phyloP scores from a whole-genome alignment of 2,113 vertebrate genomes.

The Phainopepla nitens region DNA sequence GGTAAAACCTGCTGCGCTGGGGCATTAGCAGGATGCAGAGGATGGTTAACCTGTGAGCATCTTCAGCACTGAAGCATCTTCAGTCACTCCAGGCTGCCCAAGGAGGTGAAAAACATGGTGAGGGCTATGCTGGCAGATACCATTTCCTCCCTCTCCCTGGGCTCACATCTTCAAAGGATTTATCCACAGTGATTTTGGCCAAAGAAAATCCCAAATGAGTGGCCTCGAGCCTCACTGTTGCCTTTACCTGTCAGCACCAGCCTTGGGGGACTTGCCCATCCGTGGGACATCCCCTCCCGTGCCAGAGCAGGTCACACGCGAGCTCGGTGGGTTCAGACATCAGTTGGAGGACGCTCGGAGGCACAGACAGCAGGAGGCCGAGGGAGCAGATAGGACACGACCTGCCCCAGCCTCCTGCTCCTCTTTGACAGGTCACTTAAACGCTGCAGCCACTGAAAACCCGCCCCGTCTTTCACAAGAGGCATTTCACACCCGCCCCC shows the following conservation, averaged over 20 bases:
- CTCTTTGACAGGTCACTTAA: not conserved
- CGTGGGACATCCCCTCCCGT: not conserved
- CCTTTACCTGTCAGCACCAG: not conserved
- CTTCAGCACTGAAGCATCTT: not conserved
- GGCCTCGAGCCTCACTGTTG: not conserved
- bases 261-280: not conserved
- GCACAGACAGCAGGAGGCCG: not conserved
- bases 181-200: not conserved
- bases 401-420: not conserved
- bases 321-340: fast-evolving
- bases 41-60: not conserved
- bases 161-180: not conserved
- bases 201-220: not conserved
- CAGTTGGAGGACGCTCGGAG: not conserved
- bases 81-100: not conserved
- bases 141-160: not conserved
- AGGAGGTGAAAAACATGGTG: not conserved
- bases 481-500: not conserved
- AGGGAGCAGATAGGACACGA: not conserved
- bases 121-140: not conserved
- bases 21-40: not conserved
- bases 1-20: not conserved
- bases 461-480: not conserved
- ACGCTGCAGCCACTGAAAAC: fast-evolving
- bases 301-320: not conserved